Conservation (phyloP, 2,797 vertebrate genomes). For the Enteromius unitaeniatus region DNA sequence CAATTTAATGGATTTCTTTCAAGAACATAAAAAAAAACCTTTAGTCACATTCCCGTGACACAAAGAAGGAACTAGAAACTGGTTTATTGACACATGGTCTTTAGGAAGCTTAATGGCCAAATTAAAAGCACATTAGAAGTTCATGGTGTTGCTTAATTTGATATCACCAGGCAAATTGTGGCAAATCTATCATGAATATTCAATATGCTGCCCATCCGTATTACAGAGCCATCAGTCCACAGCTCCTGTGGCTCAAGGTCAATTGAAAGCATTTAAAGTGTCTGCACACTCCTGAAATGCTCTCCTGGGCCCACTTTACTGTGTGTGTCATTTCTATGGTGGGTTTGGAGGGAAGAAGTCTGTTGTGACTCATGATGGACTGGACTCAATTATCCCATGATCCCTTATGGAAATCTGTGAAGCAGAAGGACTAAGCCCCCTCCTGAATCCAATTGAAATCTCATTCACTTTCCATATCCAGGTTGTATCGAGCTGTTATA, state of each 20-base stretch:
- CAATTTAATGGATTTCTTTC: not conserved
- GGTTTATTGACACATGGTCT: conserved; percentile 14
- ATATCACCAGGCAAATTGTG: not conserved
- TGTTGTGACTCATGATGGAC: not conserved
- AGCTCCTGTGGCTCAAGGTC: conserved; percentile 26
- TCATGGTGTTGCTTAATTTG: not conserved
- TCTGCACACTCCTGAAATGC: not conserved
- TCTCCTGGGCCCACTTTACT: conserved; percentile 9
- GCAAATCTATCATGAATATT: conserved; percentile 4
- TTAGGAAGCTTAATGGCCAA: conserved; percentile 22
- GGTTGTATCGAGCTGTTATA: conserved; percentile 29
- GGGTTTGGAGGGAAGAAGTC: not conserved
- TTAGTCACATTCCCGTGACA: not conserved
- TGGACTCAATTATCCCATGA: conserved; percentile 23
- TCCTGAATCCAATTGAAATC: conserved; percentile 47
- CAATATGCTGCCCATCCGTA: not conserved
- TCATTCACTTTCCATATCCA: conserved; percentile 43
- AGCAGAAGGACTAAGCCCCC: conserved; percentile 7
- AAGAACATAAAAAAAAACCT: not conserved
- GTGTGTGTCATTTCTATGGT: conserved; percentile 21
- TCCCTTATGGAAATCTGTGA: conserved; percentile 43
- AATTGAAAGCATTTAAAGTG: conserved; percentile 20
- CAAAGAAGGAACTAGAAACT: conserved; percentile 3
- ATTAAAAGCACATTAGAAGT: conserved; percentile 28
- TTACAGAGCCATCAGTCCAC: conserved; percentile 11